Percentiles rank a stretch among this genome's conserved stretches.
These are phyloP conservation scores for Cryptophagus acutangulus DNA, from an alignment of 2,888 invertebrate species.

Conservation along the genomic window DNA sequence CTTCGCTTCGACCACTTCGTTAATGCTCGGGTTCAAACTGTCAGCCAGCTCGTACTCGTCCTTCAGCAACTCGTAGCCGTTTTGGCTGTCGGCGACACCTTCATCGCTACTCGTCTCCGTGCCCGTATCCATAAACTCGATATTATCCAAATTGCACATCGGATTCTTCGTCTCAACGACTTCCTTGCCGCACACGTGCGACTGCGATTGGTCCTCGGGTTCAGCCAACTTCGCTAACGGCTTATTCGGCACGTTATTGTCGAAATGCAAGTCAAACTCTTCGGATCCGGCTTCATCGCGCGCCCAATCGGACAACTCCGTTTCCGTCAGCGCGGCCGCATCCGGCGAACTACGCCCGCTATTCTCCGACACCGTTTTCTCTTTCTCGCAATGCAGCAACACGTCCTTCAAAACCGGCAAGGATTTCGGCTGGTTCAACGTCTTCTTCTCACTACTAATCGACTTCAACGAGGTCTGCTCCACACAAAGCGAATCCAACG, in stretches of 20 bases:
- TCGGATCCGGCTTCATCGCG: conserved; percentile 74
- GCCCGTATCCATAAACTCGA: conserved; percentile 83
- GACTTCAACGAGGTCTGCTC: conserved; percentile 35
- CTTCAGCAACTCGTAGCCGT: conserved; percentile 64
- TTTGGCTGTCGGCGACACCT: conserved; percentile 55
- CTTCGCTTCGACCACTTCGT: conserved; percentile 27
- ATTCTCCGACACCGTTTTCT: conserved; percentile 28
- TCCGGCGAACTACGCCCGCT: conserved; percentile 51
- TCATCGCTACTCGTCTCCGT: conserved; percentile 72
- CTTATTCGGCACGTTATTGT: no score
- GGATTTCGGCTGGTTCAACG: conserved; percentile 45
- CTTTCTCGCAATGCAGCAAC: conserved; percentile 27
- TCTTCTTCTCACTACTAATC: conserved; percentile 43
- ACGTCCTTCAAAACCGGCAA: conserved; percentile 39
- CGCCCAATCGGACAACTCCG: conserved; percentile 87
- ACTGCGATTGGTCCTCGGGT: conserved; percentile 9
- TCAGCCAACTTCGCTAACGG: no score
- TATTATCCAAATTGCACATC: conserved; percentile 63
- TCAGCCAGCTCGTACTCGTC: conserved; percentile 48
- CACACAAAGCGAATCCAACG: conserved; percentile 40
- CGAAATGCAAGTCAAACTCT: conserved; percentile 60
- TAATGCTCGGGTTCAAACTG: conserved; percentile 40
- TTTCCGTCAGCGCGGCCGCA: conserved; percentile 74
- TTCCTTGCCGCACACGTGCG: conserved; percentile 42
- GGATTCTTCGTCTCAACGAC: conserved; percentile 24